Base-by-base conservation (phyloP, 2,888 invertebrate species). In the Alloplasta piceator region DNA sequence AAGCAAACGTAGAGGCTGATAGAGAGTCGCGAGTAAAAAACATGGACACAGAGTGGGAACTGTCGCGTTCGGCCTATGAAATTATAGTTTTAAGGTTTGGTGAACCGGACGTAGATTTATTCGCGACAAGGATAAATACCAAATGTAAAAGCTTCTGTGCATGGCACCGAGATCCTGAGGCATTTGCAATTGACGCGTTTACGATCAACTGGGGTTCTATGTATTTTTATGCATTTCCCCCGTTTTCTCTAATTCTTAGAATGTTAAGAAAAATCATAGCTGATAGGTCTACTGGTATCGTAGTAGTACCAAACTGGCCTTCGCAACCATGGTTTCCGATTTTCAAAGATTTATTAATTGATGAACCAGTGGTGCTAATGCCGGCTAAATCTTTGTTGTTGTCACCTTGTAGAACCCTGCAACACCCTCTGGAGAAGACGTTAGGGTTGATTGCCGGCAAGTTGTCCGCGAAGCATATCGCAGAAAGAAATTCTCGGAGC, bases 151-250 rank as follows among this genome's bases (percentile, higher is more conserved):
- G 39, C 38, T 79, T 70, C 39, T n/a, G 50, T 61, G 68, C 74
- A 6, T 79, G 74, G 79, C 14, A 12, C 16, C 60, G 6, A 74
- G 74, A 79, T 48, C 74, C 70, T 41, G 64, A 64, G 6, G 39
- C 74, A 6, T 55, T 61, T 43, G 52, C 66, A 5, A 43, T 82
- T 0, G 78, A 84, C 58, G 78, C 82, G 6, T 82, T 81, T 56
- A 84, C 79, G 1, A 41, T 82, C 5, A 46, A 58, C 5, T 83
- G 80, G 80, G 50, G 56, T 38, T 6, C 39, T 0, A 71, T 48
- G 16, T 72, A 76, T 50, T 84, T 82, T 39, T 84, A 78, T 46
- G 84, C 83, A 7, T 83, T 83, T 41, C 83, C 80, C 10, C 78
- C 79, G 46, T 76, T 82, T 55, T 39, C 64, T n/a, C 14, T 72